phyloP scores from a whole-genome alignment of 2,888 invertebrate genomes.

The Drosophila conformis region DNA sequence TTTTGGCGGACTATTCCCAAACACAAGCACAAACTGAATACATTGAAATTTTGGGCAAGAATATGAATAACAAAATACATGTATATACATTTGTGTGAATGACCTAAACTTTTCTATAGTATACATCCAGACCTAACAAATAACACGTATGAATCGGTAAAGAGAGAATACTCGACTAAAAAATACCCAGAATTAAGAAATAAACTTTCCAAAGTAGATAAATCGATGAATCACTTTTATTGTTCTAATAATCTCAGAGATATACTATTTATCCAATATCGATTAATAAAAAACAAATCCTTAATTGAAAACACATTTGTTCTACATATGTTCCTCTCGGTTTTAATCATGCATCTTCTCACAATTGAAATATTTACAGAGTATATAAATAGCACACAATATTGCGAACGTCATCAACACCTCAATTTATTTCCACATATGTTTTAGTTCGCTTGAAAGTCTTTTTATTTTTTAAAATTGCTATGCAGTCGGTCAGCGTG shows the following conservation, averaged over 20 bases:
- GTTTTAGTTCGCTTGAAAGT: neutral
- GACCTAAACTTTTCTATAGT: neutral
- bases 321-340: neutral
- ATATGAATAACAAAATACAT: neutral
- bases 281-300: neutral
- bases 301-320: neutral
- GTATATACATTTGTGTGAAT: constrained; percentile 9
- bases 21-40: constrained; percentile 18
- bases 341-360: neutral
- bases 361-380: neutral
- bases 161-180: neutral
- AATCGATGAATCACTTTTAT: neutral
- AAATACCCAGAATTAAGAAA: neutral
- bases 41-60: neutral
- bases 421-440: neutral
- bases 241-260: neutral
- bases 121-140: neutral
- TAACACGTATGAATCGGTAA: neutral
- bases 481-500: neutral
- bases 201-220: neutral
- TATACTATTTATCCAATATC: neutral
- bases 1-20: constrained; percentile 6
- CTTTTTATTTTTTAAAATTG: neutral
- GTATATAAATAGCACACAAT: constrained; percentile 6
- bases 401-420: constrained; percentile 25